phyloP scores from a whole-genome alignment of 2,888 invertebrate genomes.

The Netelia fuscicornis region DNA sequence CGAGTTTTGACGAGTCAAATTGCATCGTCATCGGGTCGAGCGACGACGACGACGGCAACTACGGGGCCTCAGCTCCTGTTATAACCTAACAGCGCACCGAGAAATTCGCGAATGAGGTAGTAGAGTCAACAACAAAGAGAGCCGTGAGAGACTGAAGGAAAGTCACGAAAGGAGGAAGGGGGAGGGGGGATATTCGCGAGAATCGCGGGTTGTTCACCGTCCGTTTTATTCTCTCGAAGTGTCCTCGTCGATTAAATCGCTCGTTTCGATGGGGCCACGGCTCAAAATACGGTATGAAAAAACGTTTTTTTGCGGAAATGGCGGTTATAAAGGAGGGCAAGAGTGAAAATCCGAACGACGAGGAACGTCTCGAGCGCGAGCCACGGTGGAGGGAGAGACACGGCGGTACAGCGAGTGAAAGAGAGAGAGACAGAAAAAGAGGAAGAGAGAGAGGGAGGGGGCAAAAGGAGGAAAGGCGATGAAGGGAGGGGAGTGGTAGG shows the following conservation, averaged over 20 bases:
- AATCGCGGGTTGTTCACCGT: neutral
- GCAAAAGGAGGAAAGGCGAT: neutral
- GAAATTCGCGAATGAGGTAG: slow-evolving; percentile 48
- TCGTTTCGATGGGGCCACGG: neutral
- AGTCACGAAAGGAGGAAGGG: neutral
- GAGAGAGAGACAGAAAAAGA: slow-evolving; percentile 38
- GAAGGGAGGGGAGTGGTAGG: neutral
- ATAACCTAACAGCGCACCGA: slow-evolving; percentile 55
- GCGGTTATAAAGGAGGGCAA: slow-evolving; percentile 64
- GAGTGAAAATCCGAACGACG: slow-evolving; percentile 57
- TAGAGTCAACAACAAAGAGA: slow-evolving; percentile 63
- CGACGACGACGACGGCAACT: slow-evolving; percentile 66
- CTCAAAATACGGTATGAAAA: neutral
- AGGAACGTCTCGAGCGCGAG: slow-evolving; percentile 59
- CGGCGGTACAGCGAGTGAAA: slow-evolving; percentile 12
- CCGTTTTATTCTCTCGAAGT: slow-evolving; percentile 26
- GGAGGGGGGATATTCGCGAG: neutral
- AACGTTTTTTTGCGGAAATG: slow-evolving; percentile 60
- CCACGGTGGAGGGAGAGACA: slow-evolving; percentile 10
- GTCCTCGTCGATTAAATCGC: slow-evolving; percentile 61
- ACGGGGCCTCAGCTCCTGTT: slow-evolving; percentile 61
- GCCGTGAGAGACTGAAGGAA: slow-evolving; percentile 28
- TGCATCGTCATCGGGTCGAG: slow-evolving; percentile 78
- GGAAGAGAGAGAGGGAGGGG: neutral
- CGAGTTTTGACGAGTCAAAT: slow-evolving; percentile 70